phyloP scores from a whole-genome alignment of 2,113 vertebrate genomes.

The Promerops cafer region DNA sequence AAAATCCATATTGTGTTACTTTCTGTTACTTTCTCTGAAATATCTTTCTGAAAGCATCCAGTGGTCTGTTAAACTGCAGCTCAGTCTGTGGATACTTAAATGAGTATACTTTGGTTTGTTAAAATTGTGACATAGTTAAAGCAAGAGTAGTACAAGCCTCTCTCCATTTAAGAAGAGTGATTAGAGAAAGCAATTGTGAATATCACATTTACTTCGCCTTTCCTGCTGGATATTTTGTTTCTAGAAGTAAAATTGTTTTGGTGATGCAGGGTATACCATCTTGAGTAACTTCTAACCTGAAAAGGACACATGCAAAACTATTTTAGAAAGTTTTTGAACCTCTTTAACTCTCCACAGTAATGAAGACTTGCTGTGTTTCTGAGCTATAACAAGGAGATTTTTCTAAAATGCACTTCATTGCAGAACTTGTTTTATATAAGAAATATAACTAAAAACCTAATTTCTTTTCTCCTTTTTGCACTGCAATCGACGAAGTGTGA shows the following conservation, averaged over 20 bases:
- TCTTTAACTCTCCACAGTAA: constrained; percentile 27
- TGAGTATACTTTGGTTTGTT: neutral
- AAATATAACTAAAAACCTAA: constrained; percentile 75
- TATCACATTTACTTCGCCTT: neutral
- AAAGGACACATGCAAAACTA: constrained; percentile 33
- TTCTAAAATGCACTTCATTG: constrained; percentile 65
- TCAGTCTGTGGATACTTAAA: neutral
- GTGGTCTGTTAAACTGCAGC: neutral
- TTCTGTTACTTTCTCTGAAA: neutral
- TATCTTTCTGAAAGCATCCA: neutral
- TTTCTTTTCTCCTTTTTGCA: constrained; percentile 77
- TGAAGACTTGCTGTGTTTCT: constrained; percentile 40
- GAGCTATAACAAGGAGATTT: constrained; percentile 60
- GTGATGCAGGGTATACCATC: neutral
- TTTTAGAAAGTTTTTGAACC: constrained; percentile 46
- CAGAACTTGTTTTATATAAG: constrained; percentile 74
- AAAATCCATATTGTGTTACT: neutral
- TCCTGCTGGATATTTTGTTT: neutral
- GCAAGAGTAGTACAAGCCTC: neutral
- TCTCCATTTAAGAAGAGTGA: neutral
- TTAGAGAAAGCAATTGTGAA: neutral
- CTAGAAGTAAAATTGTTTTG: constrained; percentile 18
- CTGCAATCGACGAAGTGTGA: constrained; percentile 76
- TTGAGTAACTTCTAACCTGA: constrained; percentile 34
- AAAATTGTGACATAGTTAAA: neutral